Conservation (phyloP, 2,113 vertebrate genomes). For the Alectura lathami region DNA sequence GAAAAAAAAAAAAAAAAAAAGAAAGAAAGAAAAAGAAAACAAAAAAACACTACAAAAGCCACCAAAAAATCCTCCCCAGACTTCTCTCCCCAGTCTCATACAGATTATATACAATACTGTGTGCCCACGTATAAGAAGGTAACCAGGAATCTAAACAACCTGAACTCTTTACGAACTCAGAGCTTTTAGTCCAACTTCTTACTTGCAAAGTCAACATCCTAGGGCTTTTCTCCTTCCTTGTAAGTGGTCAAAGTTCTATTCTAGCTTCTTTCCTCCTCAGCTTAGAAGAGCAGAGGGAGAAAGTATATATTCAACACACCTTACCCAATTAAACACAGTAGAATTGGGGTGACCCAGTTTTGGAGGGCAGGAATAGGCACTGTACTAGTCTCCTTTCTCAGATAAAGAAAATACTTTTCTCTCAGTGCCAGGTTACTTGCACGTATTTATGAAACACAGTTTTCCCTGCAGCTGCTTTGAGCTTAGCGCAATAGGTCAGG, state of each 20-base stretch:
- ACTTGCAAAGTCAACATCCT: not conserved
- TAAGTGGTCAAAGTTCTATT: not conserved
- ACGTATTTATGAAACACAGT: not conserved
- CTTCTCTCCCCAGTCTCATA: not conserved
- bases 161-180: not conserved
- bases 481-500: not conserved
- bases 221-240: not conserved
- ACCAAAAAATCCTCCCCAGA: not conserved
- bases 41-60: not conserved
- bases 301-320: not conserved
- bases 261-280: not conserved
- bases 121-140: not conserved
- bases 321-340: not conserved
- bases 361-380: not conserved
- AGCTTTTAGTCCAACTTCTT: not conserved
- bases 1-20: not conserved
- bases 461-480: not conserved
- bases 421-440: not conserved
- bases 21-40: not conserved
- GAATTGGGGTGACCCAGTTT: not conserved
- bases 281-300: not conserved
- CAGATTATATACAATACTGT: rapidly evolving
- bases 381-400: not conserved
- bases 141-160: not conserved
- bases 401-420: not conserved